phyloP scores from a whole-genome alignment of 2,797 vertebrate species.

The Cottoperca gobio region DNA sequence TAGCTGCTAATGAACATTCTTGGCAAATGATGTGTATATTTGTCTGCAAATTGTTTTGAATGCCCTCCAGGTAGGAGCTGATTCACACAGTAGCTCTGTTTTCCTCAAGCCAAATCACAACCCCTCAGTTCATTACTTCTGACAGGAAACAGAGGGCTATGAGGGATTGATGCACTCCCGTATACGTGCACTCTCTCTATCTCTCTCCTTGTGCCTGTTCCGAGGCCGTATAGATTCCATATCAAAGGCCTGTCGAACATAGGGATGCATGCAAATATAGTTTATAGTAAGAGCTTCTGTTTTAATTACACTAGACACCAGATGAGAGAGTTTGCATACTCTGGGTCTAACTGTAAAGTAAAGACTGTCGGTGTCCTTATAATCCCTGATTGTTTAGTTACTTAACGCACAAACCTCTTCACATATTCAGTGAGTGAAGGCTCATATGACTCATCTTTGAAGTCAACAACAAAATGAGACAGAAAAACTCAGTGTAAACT shows the following conservation, averaged over 20 bases:
- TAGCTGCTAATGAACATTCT: conserved; percentile 55
- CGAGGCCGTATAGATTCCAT: conserved; percentile 31
- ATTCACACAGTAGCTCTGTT: conserved; percentile 59
- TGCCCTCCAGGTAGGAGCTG: conserved; percentile 62
- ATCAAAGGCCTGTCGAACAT: conserved; percentile 36
- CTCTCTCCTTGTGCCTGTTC: conserved; percentile 31
- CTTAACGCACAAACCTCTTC: not conserved
- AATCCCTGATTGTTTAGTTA: conserved; percentile 3
- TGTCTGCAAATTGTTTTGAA: conserved; percentile 70
- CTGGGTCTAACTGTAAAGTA: conserved; percentile 13
- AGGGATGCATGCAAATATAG: conserved; percentile 37
- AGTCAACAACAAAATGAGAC: conserved; percentile 10
- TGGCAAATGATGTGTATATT: conserved; percentile 59
- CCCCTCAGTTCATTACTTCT: conserved; percentile 71
- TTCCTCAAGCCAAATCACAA: conserved; percentile 68
- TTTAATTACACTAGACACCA: conserved; percentile 29
- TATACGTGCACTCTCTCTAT: conserved; percentile 18
- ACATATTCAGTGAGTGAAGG: not conserved
- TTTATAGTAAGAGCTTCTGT: conserved; percentile 1
- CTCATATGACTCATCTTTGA: conserved; percentile 6
- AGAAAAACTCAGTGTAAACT: not conserved
- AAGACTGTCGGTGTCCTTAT: not conserved
- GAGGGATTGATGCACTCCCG: conserved; percentile 60
- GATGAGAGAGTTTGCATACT: conserved; percentile 1
- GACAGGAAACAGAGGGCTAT: conserved; percentile 69